Base-by-base conservation (phyloP, 2,113 vertebrate species). In the Rhea pennata region DNA sequence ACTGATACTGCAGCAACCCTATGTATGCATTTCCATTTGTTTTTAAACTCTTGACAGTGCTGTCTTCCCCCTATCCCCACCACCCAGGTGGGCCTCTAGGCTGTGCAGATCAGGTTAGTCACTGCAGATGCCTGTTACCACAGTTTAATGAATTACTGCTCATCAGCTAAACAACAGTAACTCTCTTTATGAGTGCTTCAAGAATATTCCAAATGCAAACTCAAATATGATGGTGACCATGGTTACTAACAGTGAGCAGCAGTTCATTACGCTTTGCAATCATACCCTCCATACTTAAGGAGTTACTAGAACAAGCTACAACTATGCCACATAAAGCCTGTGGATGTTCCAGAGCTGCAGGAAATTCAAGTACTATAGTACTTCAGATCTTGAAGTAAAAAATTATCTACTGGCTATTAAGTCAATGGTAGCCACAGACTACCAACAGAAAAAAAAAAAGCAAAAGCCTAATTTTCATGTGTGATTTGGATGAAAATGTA, bases 1-100 rank as follows among this genome's bases (percentile, higher is more conserved):
- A 48, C 15, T 61, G 24, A 26, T 19, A 6, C 10, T 77, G 64
- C 50, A 81, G 22, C 17, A 74, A 77, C 14, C 9, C 27, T 27
- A 5, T 0, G 13, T 14, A 70, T 0, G 0, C 4, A 74, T 62
- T 59, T 83, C 39, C 21, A 73, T 39, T 65, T 69, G n/a, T 76
- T 85, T 87, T 90, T 61, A 76, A 79, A 36, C 0, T 0, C 36
- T 20, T 72, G 14, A 24, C 64, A 84, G 40, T 23, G 2, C 48
- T 48, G 46, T 33, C 15, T 33, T 56, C 36, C 54, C 27, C 39
- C 53, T 46, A 54, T 29, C 16, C 65, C 16, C 54, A 48, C 40
- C 84, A 78, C 26, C 9, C 17, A 21, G 48, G 31, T 4, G 0
- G 42, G 61, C n/a, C 29, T 75, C 84, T 84, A 59, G 89, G 53